Percentiles rank a stretch among this genome's conserved stretches.
Conservation (phyloP, 1,140 invertebrate species). For the Probaryconus sp. region DNA sequence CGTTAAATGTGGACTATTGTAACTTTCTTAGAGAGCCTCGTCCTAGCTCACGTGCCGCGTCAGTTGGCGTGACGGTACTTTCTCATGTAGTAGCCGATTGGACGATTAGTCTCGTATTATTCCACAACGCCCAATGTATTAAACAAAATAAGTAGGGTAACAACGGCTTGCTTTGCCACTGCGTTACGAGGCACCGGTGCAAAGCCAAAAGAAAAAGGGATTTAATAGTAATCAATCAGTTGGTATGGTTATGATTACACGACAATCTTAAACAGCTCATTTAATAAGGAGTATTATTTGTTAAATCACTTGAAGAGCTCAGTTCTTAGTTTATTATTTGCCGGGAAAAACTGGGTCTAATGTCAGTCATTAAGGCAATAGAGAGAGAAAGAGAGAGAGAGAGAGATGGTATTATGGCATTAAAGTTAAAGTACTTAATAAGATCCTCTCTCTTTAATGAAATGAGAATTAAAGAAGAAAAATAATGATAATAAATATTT, state of each 20-base stretch:
- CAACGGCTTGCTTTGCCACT: conserved; percentile 41
- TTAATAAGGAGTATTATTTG: not conserved
- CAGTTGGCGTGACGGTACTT: conserved; percentile 60
- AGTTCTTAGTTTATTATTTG: too few species aligned
- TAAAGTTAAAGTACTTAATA: too few species aligned
- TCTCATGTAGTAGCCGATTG: conserved; percentile 55
- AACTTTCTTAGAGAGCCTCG: conserved; percentile 59
- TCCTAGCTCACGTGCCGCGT: conserved; percentile 58
- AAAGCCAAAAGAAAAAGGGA: conserved; percentile 14
- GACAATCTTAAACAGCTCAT: conserved; percentile 13
- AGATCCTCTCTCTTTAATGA: too few species aligned
- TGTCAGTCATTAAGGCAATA: too few species aligned
- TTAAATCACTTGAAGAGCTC: conserved; percentile 12
- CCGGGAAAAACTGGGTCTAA: too few species aligned
- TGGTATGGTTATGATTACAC: conserved; percentile 12
- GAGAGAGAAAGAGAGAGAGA: too few species aligned
- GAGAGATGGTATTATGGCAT: too few species aligned
- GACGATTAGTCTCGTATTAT: conserved; percentile 59
- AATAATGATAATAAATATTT: too few species aligned
- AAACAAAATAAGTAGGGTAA: conserved; percentile 49
- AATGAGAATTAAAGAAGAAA: too few species aligned
- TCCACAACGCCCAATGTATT: conserved; percentile 52
- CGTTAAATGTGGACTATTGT: conserved; percentile 43
- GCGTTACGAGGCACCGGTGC: conserved; percentile 15
- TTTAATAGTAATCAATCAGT: conserved; percentile 17